A percentile compares a stretch with the other conserved stretches of the same genome.
Conservation (phyloP, 2,113 vertebrate species). For the Pelmatolapia mariae region DNA sequence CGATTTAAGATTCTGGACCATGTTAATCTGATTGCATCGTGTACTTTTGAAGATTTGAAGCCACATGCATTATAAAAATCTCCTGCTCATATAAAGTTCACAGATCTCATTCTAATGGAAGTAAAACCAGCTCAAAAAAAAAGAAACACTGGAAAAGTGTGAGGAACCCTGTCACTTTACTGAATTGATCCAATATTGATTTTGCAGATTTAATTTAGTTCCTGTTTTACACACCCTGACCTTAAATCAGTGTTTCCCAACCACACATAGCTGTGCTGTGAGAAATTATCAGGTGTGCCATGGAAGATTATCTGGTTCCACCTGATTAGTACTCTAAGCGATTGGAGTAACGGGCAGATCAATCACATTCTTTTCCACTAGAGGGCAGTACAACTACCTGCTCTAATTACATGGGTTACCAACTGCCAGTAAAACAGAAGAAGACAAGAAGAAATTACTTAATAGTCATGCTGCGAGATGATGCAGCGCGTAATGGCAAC, state of each 20-base stretch:
- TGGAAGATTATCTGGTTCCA: not conserved
- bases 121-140: not conserved
- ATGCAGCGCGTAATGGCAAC: accelerated
- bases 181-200: not conserved
- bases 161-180: not conserved
- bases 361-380: not conserved
- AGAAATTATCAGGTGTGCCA: not conserved
- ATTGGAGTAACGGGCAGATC: not conserved
- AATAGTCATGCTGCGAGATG: not conserved
- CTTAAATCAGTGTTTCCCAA: not conserved
- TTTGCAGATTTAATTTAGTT: not conserved
- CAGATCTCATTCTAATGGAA: not conserved
- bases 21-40: not conserved
- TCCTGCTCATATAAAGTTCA: not conserved
- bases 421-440: not conserved
- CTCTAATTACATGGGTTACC: not conserved
- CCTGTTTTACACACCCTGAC: not conserved
- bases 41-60: not conserved
- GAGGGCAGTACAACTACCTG: not conserved
- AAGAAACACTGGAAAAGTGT: not conserved
- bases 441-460: not conserved
- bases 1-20: not conserved
- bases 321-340: not conserved
- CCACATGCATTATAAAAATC: not conserved
- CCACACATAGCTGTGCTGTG: not conserved